Percentiles rank a stretch among this genome's conserved stretches.
phyloP scores from a whole-genome alignment of 2,113 vertebrate genomes.

The Labrus mixtus region DNA sequence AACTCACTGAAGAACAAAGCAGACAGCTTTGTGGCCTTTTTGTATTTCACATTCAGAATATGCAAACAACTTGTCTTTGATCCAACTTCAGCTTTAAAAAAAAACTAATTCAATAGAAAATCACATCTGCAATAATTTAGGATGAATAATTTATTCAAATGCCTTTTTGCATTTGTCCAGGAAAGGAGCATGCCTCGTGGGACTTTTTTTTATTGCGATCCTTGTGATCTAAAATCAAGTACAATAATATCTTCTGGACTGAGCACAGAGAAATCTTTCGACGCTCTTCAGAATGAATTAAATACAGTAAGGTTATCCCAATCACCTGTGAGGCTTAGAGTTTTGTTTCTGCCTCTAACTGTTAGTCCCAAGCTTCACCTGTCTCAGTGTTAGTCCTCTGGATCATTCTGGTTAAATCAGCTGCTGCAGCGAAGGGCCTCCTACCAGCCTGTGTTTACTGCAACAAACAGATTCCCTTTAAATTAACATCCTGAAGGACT shows the following conservation, averaged over 20 bases:
- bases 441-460: conserved; percentile 37
- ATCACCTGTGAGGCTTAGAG: neutral
- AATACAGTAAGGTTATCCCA: neutral
- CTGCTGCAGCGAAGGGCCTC: conserved; percentile 23
- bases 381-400: conserved; percentile 17
- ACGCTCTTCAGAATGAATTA: neutral
- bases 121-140: conserved; percentile 47
- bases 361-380: conserved; percentile 29
- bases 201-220: neutral
- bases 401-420: conserved; percentile 21
- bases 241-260: neutral
- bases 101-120: too few species aligned
- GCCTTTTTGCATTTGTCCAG: conserved; percentile 32
- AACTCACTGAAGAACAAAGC: conserved; percentile 16
- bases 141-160: conserved; percentile 35
- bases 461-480: conserved; percentile 44
- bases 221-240: neutral
- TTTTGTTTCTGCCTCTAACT: neutral
- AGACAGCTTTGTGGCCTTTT: neutral
- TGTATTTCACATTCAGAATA: neutral
- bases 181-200: neutral
- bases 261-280: neutral
- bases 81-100: neutral
- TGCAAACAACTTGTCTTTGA: conserved; percentile 21
- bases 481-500: conserved; percentile 60